Evolutionary conservation across 2,888 invertebrate species (phyloP).

Genomic region (Caenorhabditis japonica): DNA sequence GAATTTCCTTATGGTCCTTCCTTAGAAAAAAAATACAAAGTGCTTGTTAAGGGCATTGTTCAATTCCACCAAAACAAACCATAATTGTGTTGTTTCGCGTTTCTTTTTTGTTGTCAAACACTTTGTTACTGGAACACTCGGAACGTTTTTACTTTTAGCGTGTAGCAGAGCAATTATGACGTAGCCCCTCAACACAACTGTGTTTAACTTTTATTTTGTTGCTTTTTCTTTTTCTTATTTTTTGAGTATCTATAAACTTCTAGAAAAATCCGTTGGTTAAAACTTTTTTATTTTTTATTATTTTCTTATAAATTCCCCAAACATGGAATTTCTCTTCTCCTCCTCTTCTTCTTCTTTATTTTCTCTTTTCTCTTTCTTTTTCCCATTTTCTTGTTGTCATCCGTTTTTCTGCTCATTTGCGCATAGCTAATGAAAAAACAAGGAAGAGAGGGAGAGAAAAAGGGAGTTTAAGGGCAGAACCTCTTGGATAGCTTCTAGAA

Average conservation of each 20-base stretch:
- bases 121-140: conserved; percentile 22
- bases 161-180: conserved; percentile 29
- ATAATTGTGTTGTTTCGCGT: no score
- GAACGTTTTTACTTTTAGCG: conserved; percentile 5
- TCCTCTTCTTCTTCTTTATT: neutral
- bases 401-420: neutral
- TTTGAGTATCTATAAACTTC: no score
- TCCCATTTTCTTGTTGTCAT: conserved; percentile 8
- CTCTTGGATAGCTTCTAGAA: neutral
- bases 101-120: no score
- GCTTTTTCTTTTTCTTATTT: no score
- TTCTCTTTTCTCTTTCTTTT: neutral
- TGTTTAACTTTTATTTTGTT: no score
- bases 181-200: conserved; percentile 8
- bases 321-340: no score
- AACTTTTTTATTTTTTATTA: conserved; percentile 7
- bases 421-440: conserved; percentile 1
- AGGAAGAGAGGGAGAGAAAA: neutral
- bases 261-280: no score
- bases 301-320: conserved; percentile 1
- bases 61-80: no score
- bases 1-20: no score
- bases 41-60: no score
- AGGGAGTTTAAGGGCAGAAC: neutral
- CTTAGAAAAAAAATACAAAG: no score